Conservation (phyloP, 2,113 vertebrate species). For the Pseudorectes ferrugineus region DNA sequence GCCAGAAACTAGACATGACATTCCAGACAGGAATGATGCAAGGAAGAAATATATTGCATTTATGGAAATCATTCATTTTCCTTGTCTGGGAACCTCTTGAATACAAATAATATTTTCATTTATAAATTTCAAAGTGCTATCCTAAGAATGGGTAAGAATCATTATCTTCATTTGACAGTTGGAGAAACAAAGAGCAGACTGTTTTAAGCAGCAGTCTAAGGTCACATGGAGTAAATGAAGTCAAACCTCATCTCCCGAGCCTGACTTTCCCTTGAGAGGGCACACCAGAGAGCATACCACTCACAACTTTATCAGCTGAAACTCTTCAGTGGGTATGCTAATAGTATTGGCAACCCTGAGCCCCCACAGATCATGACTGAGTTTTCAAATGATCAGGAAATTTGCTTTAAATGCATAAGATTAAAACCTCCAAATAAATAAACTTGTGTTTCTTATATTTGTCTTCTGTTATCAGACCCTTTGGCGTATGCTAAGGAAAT, state of each 20-base stretch:
- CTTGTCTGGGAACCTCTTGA: constrained; percentile 37
- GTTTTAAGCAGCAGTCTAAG: constrained; percentile 32
- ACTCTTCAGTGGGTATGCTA: background rate
- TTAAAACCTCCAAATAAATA: background rate
- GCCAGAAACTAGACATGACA: background rate
- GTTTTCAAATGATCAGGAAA: background rate
- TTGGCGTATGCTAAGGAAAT: background rate
- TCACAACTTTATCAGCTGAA: constrained; percentile 31
- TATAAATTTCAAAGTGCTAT: constrained; percentile 41
- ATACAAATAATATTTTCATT: constrained; percentile 59
- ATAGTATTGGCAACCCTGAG: background rate
- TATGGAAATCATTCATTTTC: constrained; percentile 52
- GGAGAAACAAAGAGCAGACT: constrained; percentile 52
- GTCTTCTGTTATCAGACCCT: background rate
- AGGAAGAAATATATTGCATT: constrained; percentile 16
- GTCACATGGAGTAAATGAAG: constrained; percentile 55
- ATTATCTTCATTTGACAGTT: constrained; percentile 55
- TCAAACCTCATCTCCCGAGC: background rate
- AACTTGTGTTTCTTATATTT: background rate
- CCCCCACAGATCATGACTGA: background rate
- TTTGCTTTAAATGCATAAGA: background rate
- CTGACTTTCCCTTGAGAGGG: constrained; percentile 16
- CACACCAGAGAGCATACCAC: background rate
- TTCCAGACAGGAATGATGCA: constrained; percentile 7
- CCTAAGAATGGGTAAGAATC: constrained; percentile 48